phyloP scores from a whole-genome alignment of 1,140 invertebrate species.

The Vanessa tameamea region DNA sequence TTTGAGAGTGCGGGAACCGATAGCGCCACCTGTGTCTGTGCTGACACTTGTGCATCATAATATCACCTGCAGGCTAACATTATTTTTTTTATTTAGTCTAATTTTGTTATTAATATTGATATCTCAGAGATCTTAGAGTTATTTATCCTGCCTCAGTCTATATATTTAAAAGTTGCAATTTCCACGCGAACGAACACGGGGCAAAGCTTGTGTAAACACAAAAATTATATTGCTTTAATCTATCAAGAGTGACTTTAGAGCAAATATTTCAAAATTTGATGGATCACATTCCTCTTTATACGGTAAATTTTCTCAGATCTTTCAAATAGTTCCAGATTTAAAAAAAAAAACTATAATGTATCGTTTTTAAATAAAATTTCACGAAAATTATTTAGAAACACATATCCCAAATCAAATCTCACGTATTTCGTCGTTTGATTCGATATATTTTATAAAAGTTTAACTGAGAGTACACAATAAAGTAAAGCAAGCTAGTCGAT shows the following conservation, averaged over 20 bases:
- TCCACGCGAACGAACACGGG: neutral
- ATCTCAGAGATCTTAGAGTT: too few relatives aligned
- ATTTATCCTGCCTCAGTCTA: too few relatives aligned
- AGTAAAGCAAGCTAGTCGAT: slow-evolving; percentile 17
- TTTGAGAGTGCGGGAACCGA: too few relatives aligned
- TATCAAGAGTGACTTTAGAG: slow-evolving; percentile 4
- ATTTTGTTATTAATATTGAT: too few relatives aligned
- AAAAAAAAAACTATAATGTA: neutral
- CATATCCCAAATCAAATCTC: too few relatives aligned
- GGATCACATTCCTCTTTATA: neutral
- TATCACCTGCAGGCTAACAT: too few relatives aligned
- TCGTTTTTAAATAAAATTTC: neutral
- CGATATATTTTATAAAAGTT: neutral
- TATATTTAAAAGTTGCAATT: neutral
- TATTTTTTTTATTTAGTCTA: too few relatives aligned
- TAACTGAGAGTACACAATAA: slow-evolving; percentile 3
- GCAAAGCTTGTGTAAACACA: neutral
- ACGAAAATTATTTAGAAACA: too few relatives aligned
- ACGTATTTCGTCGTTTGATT: neutral
- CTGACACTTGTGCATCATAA: too few relatives aligned
- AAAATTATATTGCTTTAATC: slow-evolving; percentile 6
- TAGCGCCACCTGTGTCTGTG: too few relatives aligned
- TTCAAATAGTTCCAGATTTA: neutral
- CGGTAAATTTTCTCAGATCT: neutral
- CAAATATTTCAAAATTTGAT: slow-evolving; percentile 8